Percentiles rank a stretch among this genome's conserved stretches.
Conservation (phyloP, 2,113 vertebrate species). For the Ptyas mucosa region DNA sequence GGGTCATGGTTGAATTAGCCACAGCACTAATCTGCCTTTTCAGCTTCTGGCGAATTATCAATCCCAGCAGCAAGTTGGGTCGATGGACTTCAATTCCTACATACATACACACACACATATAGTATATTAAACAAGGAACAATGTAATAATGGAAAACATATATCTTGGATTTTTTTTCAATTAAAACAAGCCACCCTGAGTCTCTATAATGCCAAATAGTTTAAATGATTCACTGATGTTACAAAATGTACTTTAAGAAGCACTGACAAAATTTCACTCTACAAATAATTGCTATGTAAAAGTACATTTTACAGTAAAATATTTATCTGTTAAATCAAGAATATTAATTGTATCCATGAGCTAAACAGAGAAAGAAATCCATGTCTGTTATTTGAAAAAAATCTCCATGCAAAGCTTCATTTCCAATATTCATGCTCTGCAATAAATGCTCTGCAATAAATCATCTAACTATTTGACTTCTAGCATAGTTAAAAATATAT, state of each 20-base stretch:
- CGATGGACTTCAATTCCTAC: slow-evolving; percentile 90
- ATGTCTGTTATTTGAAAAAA: background rate
- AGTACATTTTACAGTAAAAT: background rate
- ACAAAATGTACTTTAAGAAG: background rate
- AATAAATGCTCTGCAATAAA: background rate
- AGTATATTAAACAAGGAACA: slow-evolving; percentile 47
- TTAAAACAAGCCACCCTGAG: background rate
- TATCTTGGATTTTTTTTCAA: slow-evolving; percentile 21
- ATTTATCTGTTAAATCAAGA: background rate
- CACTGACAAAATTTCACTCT: background rate
- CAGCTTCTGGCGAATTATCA: slow-evolving; percentile 92
- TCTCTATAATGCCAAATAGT: background rate
- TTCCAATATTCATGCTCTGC: background rate
- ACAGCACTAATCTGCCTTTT: slow-evolving; percentile 78
- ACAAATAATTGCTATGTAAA: accelerated
- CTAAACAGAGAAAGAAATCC: background rate
- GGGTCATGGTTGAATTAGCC: slow-evolving; percentile 55
- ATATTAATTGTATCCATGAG: background rate
- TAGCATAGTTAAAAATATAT: background rate
- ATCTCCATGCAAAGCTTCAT: background rate
- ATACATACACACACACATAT: background rate
- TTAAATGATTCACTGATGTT: background rate
- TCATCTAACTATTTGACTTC: background rate
- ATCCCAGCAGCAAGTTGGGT: slow-evolving; percentile 88
- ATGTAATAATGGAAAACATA: slow-evolving; percentile 25